Conservation (phyloP, 1,140 invertebrate genomes). For the Heliconius eleuchia region DNA sequence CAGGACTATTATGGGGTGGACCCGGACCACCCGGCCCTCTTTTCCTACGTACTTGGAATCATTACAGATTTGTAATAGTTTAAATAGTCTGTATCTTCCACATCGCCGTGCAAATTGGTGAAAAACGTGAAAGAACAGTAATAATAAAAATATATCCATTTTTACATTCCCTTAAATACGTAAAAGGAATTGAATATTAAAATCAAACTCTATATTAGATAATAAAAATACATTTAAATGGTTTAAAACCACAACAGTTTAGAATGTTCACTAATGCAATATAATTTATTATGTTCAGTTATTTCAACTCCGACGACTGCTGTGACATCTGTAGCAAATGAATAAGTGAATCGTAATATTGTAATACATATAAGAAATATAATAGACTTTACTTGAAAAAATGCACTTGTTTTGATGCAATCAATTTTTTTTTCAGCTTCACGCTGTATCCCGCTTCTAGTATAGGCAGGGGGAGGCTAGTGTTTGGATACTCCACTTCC, state of each 20-base stretch:
- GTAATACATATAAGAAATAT: neutral
- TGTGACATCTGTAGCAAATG: conserved; percentile 39
- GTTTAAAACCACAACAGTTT: neutral
- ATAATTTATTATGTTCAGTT: conserved; percentile 24
- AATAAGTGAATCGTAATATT: conserved; percentile 32
- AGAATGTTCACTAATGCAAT: neutral
- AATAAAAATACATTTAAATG: neutral
- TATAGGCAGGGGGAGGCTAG: too few relatives aligned
- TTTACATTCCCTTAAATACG: neutral
- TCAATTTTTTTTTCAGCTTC: too few relatives aligned
- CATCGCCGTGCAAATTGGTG: neutral
- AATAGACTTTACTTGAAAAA: neutral
- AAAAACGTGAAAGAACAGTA: too few relatives aligned
- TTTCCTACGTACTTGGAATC: neutral
- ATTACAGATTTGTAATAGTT: neutral
- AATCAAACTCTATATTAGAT: neutral
- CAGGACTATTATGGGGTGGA: too few relatives aligned
- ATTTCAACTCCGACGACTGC: conserved; percentile 23
- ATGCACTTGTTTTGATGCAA: neutral
- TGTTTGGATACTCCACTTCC: too few relatives aligned
- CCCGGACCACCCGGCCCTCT: too few relatives aligned
- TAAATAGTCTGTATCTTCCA: neutral
- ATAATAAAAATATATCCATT: neutral
- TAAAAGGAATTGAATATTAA: neutral
- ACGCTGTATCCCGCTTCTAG: too few relatives aligned